phyloP scores from a whole-genome alignment of 2,113 vertebrate species.

The Corynorhinus townsendii region DNA sequence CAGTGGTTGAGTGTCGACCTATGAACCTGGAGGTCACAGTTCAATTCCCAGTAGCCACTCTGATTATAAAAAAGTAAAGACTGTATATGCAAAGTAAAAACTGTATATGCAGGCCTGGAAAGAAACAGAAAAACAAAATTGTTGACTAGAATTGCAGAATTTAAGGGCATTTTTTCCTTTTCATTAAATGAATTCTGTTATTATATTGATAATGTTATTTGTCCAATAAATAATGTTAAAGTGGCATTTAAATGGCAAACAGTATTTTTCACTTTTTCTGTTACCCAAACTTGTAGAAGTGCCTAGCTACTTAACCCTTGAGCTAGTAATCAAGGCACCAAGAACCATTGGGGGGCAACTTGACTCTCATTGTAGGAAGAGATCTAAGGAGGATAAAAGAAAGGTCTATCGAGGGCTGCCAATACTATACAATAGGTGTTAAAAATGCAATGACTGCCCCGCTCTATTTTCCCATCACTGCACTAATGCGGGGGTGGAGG shows the following conservation, averaged over 20 bases:
- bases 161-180: not conserved
- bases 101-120: not conserved
- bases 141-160: slow-evolving; percentile 12
- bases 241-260: not conserved
- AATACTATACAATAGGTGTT: not conserved
- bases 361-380: not conserved
- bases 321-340: not conserved
- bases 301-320: not conserved
- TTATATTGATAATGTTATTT: slow-evolving; percentile 25
- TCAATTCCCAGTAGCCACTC: not conserved
- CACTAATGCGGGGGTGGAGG: not conserved
- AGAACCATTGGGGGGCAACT: not conserved
- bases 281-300: not conserved
- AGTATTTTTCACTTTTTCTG: not conserved
- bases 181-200: not conserved
- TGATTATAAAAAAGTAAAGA: not conserved
- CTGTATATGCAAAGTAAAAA: not conserved
- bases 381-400: not conserved
- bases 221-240: slow-evolving; percentile 31
- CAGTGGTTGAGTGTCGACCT: too few species aligned
- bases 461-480: not conserved
- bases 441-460: not conserved
- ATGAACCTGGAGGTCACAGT: too few species aligned
- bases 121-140: not conserved
- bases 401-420: not conserved